Percentiles rank a stretch among this genome's conserved stretches.
Conservation (phyloP, 2,113 vertebrate species). For the Podarcis muralis region DNA sequence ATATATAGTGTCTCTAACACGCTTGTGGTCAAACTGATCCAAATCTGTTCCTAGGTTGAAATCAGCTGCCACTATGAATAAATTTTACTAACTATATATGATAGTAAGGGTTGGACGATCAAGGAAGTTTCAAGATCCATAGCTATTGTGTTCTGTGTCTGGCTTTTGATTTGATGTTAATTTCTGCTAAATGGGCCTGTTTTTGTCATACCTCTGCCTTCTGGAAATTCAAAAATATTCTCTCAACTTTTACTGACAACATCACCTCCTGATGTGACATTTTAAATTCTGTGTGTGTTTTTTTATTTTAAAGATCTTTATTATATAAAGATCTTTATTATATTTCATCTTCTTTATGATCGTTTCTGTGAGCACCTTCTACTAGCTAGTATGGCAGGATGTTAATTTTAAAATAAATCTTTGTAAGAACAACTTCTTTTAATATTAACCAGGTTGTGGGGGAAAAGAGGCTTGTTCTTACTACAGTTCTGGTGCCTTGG, state of each 20-base stretch:
- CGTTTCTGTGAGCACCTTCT: background rate
- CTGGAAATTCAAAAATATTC: background rate
- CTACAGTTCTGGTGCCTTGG: background rate
- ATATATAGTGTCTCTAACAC: no score
- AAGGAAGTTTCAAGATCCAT: background rate
- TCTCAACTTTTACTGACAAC: background rate
- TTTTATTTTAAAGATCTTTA: background rate
- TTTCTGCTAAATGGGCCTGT: slow-evolving; percentile 17
- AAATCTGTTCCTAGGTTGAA: slow-evolving; percentile 12
- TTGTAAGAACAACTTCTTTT: background rate
- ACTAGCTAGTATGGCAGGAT: background rate
- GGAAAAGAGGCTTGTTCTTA: background rate
- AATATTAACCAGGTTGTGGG: background rate
- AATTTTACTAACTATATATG: slow-evolving; percentile 39
- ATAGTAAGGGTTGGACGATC: slow-evolving; percentile 12
- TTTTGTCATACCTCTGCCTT: background rate
- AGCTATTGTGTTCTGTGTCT: slow-evolving; percentile 22
- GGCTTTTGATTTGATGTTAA: slow-evolving; percentile 25
- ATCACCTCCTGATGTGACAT: background rate
- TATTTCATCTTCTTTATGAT: background rate
- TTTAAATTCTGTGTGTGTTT: background rate
- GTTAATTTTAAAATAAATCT: background rate
- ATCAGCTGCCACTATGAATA: background rate
- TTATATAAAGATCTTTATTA: background rate
- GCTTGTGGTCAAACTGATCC: background rate